phyloP scores from a whole-genome alignment of 2,888 invertebrate species.

The Drosophila pullipes region DNA sequence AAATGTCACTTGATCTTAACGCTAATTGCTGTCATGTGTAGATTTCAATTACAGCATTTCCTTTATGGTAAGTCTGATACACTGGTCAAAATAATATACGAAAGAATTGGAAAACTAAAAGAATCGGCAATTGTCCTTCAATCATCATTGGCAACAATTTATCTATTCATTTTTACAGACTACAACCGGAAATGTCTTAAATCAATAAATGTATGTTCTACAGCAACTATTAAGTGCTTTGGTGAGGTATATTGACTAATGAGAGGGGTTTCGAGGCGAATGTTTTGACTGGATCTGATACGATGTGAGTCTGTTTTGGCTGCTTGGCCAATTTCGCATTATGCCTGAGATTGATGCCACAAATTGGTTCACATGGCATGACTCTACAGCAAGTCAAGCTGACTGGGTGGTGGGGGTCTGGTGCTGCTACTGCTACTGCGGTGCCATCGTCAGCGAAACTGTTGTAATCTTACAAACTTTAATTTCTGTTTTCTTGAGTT shows the following conservation, averaged over 20 bases:
- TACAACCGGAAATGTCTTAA: background rate
- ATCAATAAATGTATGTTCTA: background rate
- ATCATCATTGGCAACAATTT: background rate
- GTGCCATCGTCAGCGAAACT: slow-evolving; percentile 51
- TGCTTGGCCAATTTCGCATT: slow-evolving; percentile 75
- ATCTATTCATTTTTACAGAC: background rate
- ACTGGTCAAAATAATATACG: background rate
- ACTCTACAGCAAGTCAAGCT: slow-evolving; percentile 41
- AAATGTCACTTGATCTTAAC: background rate
- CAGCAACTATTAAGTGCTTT: background rate
- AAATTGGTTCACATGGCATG: slow-evolving; percentile 84
- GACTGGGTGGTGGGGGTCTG: slow-evolving; percentile 11
- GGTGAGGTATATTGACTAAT: background rate
- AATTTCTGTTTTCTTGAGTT: slow-evolving; percentile 75
- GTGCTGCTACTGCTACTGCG: slow-evolving; percentile 12
- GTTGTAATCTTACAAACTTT: slow-evolving; percentile 75
- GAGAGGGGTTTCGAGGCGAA: slow-evolving; percentile 12
- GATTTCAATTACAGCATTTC: background rate
- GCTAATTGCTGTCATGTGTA: background rate
- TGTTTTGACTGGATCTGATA: slow-evolving; percentile 14
- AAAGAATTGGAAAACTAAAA: background rate
- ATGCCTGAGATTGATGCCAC: slow-evolving; percentile 84
- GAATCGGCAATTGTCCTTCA: background rate
- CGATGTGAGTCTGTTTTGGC: slow-evolving; percentile 32
- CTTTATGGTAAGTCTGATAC: background rate